These are phyloP conservation scores for Lepidocolaptes lacrymiger DNA, from an alignment of 2,797 vertebrate genomes.

Conservation along the genomic window DNA sequence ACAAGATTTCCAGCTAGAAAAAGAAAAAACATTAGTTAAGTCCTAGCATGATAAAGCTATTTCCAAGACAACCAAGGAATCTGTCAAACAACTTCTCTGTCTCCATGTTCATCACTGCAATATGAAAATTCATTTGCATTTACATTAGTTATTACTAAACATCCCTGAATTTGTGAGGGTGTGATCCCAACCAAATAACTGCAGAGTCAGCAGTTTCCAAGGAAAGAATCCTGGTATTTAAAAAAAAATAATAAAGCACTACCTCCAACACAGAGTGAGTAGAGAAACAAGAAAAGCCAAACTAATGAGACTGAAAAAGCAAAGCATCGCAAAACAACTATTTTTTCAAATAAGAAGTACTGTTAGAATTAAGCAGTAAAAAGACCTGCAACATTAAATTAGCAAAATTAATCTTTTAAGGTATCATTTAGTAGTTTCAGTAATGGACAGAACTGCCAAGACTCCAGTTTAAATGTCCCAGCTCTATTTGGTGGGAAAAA, in stretches of 20 bases:
- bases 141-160: neutral
- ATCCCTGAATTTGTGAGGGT: neutral
- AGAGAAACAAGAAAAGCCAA: neutral
- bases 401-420: neutral
- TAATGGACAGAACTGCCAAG: neutral
- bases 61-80: neutral
- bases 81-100: neutral
- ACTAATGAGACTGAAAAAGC: neutral
- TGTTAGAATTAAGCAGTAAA: neutral
- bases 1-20: constrained; percentile 95
- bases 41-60: neutral
- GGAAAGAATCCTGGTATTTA: neutral
- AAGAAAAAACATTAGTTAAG: neutral
- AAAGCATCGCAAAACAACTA: neutral
- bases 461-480: neutral
- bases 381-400: neutral
- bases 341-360: neutral
- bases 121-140: neutral
- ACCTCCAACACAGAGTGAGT: neutral
- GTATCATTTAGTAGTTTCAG: neutral
- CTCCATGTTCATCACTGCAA: neutral
- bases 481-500: neutral
- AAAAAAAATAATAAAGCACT: neutral
- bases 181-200: neutral
- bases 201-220: neutral